Evolutionary conservation across 2,113 vertebrate species (phyloP).

Genomic region (Calyptomena viridis): DNA sequence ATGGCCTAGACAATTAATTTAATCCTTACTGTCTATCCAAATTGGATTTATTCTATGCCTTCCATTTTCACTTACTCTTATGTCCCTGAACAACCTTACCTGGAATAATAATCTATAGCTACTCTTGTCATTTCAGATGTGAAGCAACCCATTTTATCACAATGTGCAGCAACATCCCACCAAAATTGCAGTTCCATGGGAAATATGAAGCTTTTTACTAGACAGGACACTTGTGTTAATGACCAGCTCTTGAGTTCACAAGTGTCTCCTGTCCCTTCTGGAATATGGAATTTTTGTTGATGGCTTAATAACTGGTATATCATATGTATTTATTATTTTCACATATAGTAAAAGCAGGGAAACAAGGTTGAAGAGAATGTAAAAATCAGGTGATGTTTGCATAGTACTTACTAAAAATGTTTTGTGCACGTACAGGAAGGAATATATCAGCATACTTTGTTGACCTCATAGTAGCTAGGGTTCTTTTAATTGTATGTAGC

Average conservation of each 20-base stretch:
- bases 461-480: constrained; percentile 34
- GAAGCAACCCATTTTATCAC: background rate
- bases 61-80: background rate
- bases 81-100: background rate
- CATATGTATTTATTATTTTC: constrained; percentile 75
- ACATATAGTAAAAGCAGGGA: constrained; percentile 35
- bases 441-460: background rate
- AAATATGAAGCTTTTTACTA: background rate
- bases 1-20: background rate
- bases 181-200: background rate
- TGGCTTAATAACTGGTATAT: constrained; percentile 43
- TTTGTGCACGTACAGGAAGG: constrained; percentile 33
- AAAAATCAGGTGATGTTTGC: background rate
- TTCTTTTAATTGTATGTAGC: constrained; percentile 33
- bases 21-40: background rate
- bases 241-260: background rate
- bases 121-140: constrained; percentile 12
- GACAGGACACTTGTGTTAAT: background rate
- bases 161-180: background rate
- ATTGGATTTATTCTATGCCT: background rate
- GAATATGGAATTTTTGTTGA: background rate
- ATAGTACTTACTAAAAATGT: background rate
- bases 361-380: background rate
- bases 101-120: background rate
- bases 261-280: constrained; percentile 3